Evolutionary conservation across 2,113 vertebrate species (phyloP).

Genomic region (Ammodytes dubius): DNA sequence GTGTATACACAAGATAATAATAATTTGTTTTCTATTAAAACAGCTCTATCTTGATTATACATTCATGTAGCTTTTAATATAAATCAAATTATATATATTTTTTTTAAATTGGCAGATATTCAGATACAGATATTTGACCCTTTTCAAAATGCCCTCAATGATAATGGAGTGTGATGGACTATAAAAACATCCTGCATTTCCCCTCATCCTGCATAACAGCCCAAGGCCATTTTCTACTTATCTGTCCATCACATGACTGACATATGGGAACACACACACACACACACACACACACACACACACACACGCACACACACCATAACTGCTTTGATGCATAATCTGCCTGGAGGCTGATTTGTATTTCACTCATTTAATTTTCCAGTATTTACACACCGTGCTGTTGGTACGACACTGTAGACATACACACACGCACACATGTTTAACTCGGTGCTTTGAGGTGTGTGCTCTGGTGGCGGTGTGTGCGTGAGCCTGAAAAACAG

Average conservation of each 20-base stretch:
- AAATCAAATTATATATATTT: no score
- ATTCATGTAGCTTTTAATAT: no score
- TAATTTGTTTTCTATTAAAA: background rate
- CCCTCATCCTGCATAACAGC: conserved; percentile 24
- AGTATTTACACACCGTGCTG: conserved; percentile 12
- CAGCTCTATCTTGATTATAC: background rate
- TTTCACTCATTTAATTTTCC: conserved; percentile 12
- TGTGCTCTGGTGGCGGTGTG: conserved; percentile 34
- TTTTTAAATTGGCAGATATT: background rate
- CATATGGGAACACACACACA: conserved; percentile 12
- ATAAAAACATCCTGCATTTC: conserved; percentile 16
- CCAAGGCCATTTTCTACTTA: conserved; percentile 6
- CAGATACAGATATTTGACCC: background rate
- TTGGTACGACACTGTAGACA: background rate
- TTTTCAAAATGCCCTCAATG: conserved; percentile 20
- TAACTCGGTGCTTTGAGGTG: conserved; percentile 14
- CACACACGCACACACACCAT: conserved; percentile 13
- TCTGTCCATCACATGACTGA: conserved; percentile 17
- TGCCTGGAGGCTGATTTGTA: conserved; percentile 24
- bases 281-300: conserved; percentile 2
- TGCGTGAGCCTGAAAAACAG: conserved; percentile 40
- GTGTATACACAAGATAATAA: background rate
- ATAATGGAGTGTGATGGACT: conserved; percentile 5
- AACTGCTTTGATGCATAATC: background rate
- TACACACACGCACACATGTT: conserved; percentile 21